Evolutionary conservation across 2,113 vertebrate genomes (phyloP).

Genomic region (Pteruthius melanotis): DNA sequence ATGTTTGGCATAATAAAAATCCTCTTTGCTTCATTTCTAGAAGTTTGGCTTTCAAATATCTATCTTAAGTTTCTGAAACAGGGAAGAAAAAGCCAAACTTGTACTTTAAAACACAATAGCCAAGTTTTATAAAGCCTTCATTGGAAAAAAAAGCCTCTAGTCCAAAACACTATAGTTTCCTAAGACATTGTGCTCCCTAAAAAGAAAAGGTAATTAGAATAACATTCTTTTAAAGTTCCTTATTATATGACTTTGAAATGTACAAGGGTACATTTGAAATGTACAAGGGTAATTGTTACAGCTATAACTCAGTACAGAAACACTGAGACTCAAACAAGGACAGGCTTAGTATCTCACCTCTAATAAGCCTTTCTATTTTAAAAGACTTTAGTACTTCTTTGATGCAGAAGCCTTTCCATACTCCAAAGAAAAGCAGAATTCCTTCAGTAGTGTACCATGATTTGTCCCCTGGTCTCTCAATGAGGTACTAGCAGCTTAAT

Average conservation of each 20-base stretch:
- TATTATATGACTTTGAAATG: not conserved
- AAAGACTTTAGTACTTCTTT: not conserved
- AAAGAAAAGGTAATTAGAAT: not conserved
- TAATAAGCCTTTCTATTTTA: not conserved
- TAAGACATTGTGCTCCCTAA: not conserved
- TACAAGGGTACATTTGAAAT: not conserved
- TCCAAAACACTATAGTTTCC: not conserved
- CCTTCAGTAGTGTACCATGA: not conserved
- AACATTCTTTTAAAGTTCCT: not conserved
- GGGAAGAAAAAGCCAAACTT: not conserved
- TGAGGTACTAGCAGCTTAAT: not conserved
- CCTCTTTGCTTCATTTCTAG: not conserved
- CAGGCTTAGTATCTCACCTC: not conserved
- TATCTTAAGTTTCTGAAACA: not conserved
- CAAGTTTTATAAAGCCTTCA: not conserved
- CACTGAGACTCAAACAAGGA: not conserved
- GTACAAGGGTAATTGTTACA: not conserved
- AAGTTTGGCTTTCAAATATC: not conserved
- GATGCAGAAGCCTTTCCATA: not conserved
- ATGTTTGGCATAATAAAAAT: not conserved
- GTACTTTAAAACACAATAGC: not conserved
- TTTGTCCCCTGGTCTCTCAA: not conserved
- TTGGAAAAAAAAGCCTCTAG: not conserved
- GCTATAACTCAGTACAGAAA: not conserved
- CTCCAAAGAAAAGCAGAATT: not conserved